phyloP scores from a whole-genome alignment of 2,888 invertebrate genomes.

The Tenthredo livida region DNA sequence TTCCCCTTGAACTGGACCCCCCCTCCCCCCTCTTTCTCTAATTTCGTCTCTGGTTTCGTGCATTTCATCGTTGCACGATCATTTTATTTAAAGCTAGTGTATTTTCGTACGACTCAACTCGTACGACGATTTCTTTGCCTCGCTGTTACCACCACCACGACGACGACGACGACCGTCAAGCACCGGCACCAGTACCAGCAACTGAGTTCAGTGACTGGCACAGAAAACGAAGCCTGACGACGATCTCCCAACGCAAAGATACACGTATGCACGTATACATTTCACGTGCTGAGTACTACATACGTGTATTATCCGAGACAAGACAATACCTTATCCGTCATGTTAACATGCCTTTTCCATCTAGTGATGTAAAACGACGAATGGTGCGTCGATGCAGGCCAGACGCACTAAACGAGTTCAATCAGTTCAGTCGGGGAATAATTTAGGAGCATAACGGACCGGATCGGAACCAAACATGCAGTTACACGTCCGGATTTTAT shows the following conservation, averaged over 20 bases:
- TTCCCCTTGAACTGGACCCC: no score
- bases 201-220: constrained; percentile 76
- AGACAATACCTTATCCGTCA: constrained; percentile 17
- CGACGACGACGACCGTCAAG: background rate
- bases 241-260: constrained; percentile 29
- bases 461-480: background rate
- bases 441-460: background rate
- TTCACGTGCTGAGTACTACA: no score
- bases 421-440: background rate
- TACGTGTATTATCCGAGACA: background rate
- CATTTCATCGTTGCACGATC: constrained; percentile 39
- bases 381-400: constrained; percentile 7
- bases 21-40: background rate
- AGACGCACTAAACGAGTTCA: background rate
- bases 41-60: constrained; percentile 7
- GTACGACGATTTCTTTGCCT: constrained; percentile 21
- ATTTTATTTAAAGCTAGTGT: constrained; percentile 52
- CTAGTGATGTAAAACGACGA: background rate
- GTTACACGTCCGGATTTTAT: background rate
- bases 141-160: background rate
- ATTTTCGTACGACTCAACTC: constrained; percentile 38
- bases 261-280: background rate
- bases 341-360: constrained; percentile 18
- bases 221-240: constrained; percentile 71
- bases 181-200: constrained; percentile 57